Base-by-base conservation (phyloP, 2,888 invertebrate species). In the Lasioglossum marginatum region DNA sequence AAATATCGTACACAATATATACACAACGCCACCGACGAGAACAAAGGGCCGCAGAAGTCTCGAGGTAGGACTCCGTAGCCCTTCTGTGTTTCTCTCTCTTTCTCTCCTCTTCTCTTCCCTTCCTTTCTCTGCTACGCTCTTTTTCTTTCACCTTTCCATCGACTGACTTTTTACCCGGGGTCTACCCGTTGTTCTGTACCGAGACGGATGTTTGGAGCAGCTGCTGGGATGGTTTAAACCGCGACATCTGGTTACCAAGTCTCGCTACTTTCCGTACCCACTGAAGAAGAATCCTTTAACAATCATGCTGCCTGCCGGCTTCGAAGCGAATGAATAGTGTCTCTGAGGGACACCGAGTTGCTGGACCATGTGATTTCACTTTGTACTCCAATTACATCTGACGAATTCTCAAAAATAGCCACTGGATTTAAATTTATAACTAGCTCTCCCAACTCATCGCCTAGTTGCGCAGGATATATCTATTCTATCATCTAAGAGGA, bases 1-100 rank as follows among this genome's bases (percentile, higher is more conserved):
- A 88, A 88, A 88, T 85, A 87, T 83, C 83, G 83, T 87, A 85
- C 87, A 87, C 84, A 82, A 85, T 85, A 80, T 79, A 81, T 75
- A 79, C 77, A 81, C 75, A 79, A 40, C 74, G 57, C 52, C 73
- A 63, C 57, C 31, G 34, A 52, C 31, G 27, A 12, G 82, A 82
- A 88, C 87, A 85, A 88, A 87, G 80, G 79, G 77, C 78, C 77
- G 31, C 23, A 85, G 82, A 81, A 88, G 86, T 86, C 87, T 88
- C 76, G 84, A 84, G 86, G 82, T 80, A 76, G 88, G 86, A 83
- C 82, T 88, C 23, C 84, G 78, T 83, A 66, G 73, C 77, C 79
- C 87, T 84, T 82, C 71, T 78, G 75, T 23, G 23, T 57, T 57
- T 10, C n/a, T 12, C 57, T 57, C n/a, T n/a, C 57, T 57, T n/a